Evolutionary conservation across 2,888 invertebrate genomes (phyloP).

Genomic region (Nomada ferruginata): DNA sequence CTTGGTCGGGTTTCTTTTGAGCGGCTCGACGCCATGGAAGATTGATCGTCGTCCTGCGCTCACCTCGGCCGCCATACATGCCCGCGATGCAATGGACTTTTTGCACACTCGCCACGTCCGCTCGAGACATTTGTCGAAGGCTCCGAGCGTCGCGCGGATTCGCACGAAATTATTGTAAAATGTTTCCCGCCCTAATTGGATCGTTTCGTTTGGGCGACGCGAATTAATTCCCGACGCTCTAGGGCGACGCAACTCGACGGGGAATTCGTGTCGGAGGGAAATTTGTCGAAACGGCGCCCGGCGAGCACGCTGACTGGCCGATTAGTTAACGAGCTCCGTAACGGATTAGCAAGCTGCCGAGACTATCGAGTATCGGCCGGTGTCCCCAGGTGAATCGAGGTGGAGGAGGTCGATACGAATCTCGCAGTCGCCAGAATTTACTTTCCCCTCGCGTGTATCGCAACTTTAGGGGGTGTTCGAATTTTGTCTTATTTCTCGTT

Average conservation of each 20-base stretch:
- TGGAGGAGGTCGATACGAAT: constrained; percentile 8
- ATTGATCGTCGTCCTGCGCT: constrained; percentile 45
- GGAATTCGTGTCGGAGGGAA: neutral
- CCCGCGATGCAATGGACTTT: constrained; percentile 6
- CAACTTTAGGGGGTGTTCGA: no score
- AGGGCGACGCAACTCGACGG: no score
- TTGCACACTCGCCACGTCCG: constrained; percentile 23
- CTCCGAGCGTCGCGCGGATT: constrained; percentile 2
- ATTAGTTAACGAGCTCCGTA: constrained; percentile 32
- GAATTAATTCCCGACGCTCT: no score
- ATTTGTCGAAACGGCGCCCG: constrained; percentile 3
- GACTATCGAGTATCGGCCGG: constrained; percentile 30
- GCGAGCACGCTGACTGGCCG: neutral
- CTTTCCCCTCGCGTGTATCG: no score
- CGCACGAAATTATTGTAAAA: neutral
- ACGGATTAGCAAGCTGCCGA: constrained; percentile 25
- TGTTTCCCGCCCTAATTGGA: neutral
- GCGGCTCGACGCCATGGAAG: constrained; percentile 27
- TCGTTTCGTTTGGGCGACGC: neutral
- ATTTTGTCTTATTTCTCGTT: no score
- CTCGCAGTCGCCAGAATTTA: neutral
- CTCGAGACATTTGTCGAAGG: constrained; percentile 22
- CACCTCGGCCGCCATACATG: neutral
- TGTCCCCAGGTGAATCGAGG: neutral
- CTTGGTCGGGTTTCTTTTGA: constrained; percentile 18